Conservation (phyloP, 2,113 vertebrate genomes). For the Apodemus speciosus region DNA sequence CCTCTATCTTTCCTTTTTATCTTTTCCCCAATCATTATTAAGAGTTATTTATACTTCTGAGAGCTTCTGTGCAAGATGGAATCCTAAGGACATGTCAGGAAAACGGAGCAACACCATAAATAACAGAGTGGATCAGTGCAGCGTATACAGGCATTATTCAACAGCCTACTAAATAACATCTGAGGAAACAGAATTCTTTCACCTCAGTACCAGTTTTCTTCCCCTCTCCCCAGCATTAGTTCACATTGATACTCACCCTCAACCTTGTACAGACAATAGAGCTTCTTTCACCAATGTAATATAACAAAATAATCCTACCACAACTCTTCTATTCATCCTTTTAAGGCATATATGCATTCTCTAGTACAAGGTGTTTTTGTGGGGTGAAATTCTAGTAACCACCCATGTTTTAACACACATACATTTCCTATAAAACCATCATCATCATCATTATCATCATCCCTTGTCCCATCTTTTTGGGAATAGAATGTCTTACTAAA, state of each 20-base stretch:
- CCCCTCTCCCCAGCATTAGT: not conserved
- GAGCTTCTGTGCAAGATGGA: slow-evolving; percentile 39
- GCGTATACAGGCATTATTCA: not conserved
- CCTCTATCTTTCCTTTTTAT: slow-evolving; percentile 58
- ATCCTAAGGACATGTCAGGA: slow-evolving; percentile 58
- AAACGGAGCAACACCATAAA: slow-evolving; percentile 49
- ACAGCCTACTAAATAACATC: slow-evolving; percentile 38
- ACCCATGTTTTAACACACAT: not conserved
- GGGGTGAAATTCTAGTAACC: not conserved
- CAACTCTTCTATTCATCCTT: not conserved
- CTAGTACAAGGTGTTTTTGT: not conserved
- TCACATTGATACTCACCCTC: not conserved
- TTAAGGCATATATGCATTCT: not conserved
- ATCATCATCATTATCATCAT: not conserved
- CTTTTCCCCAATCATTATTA: slow-evolving; percentile 45
- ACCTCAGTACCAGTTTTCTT: not conserved
- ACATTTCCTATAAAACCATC: not conserved
- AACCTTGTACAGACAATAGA: not conserved
- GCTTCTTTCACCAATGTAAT: not conserved
- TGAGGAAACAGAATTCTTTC: not conserved
- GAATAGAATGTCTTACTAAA: slow-evolving; percentile 6
- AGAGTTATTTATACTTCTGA: slow-evolving; percentile 67
- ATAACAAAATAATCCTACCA: not conserved
- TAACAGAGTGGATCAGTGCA: not conserved
- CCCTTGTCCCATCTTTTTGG: not conserved